A percentile compares a stretch with the other conserved stretches of the same genome.
These are phyloP conservation scores for Scomber scombrus DNA, from an alignment of 2,113 vertebrate species.

Conservation along the genomic window DNA sequence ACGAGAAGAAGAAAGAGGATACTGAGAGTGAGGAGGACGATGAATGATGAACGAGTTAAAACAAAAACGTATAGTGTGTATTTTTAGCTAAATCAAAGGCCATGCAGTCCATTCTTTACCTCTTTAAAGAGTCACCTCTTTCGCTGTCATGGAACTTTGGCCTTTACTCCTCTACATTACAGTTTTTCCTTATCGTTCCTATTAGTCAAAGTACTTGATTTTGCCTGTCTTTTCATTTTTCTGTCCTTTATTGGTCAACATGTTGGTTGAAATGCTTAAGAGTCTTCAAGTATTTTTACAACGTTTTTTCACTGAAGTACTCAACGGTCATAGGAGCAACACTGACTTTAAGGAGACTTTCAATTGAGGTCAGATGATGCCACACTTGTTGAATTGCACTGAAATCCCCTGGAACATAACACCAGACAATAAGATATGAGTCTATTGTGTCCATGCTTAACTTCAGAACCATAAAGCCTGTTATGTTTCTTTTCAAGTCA, in stretches of 20 bases:
- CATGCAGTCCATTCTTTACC: conserved; percentile 40
- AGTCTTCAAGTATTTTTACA: background rate
- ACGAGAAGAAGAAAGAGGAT: conserved; percentile 76
- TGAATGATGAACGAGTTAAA: conserved; percentile 57
- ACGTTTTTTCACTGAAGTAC: conserved; percentile 1
- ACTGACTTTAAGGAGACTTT: conserved; percentile 1
- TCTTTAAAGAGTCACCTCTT: conserved; percentile 43
- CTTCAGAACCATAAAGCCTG: conserved; percentile 11
- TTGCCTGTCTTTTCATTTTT: background rate
- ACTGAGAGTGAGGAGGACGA: conserved; percentile 75
- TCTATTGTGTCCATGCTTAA: background rate
- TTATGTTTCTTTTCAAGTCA: conserved; percentile 4
- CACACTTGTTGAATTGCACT: conserved; percentile 34
- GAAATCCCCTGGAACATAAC: background rate
- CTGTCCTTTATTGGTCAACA: background rate
- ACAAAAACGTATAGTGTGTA: background rate
- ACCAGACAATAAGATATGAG: background rate
- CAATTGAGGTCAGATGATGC: background rate
- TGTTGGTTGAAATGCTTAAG: background rate
- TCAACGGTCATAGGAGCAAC: background rate
- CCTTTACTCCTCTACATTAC: conserved; percentile 12
- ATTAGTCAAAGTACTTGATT: background rate
- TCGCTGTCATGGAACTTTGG: conserved; percentile 18
- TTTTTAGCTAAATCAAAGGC: conserved; percentile 45
- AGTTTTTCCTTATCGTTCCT: conserved; percentile 7